Evolutionary conservation across 30 jellyfish, hydroid and myxozoan species (phyloP).

Genomic region (Haliclystus octoradiatus): DNA sequence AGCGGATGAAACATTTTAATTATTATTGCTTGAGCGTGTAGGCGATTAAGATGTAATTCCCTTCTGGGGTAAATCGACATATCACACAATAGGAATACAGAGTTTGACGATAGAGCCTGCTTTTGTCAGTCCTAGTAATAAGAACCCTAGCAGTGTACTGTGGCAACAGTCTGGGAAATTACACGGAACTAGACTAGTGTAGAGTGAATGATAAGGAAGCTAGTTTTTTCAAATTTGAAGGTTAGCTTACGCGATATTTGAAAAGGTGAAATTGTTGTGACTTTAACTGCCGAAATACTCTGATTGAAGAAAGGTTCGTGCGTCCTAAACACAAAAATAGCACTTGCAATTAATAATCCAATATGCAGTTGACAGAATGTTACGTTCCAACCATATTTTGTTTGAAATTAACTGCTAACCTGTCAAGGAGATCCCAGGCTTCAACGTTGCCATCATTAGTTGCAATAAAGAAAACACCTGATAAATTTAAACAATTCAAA

Average conservation of each 20-base stretch:
- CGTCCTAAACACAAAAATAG: conserved; percentile 32
- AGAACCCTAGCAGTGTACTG: neutral
- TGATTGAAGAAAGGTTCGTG: conserved; percentile 83
- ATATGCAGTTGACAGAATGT: no score
- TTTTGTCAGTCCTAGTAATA: neutral
- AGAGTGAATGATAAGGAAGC: no score
- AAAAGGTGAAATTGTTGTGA: conserved; percentile 48
- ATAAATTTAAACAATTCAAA: neutral
- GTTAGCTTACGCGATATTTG: conserved; percentile 56
- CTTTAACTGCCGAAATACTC: conserved; percentile 58
- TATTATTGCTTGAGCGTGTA: neutral
- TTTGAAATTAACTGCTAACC: no score
- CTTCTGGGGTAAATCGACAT: neutral
- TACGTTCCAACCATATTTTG: no score
- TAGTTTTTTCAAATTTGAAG: no score
- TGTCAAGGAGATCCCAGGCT: conserved; percentile 85
- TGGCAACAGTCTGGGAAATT: neutral
- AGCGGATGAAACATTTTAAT: neutral
- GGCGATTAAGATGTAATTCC: neutral
- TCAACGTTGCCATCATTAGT: conserved; percentile 78
- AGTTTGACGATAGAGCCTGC: neutral
- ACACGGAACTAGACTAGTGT: no score
- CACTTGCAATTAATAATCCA: neutral
- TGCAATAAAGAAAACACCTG: conserved; percentile 75
- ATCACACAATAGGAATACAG: neutral